Evolutionary conservation across 53 echinoderm and acorn worm genomes (phyloP), one percentile per base, ranked within the genome.

Genomic region (Echinometra lucunter): DNA sequence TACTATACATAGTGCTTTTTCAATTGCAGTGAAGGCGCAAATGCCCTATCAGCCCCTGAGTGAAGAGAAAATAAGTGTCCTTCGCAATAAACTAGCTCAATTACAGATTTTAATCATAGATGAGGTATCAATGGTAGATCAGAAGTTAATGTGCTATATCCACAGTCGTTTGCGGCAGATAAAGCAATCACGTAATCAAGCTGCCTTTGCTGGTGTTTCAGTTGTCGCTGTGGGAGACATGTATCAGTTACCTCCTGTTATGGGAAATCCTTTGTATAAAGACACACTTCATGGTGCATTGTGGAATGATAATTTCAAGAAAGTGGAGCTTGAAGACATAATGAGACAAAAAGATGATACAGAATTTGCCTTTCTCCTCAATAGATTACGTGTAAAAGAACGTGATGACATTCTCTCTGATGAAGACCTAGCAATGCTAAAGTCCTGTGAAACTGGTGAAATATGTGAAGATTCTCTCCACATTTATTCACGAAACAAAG

Each of bases 301-400:
- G 44, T 96, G 96, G 96, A 95, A 95, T 85, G 94, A 91, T 66
- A 74, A 91, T 91, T 94, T 97, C 92, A 72, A 94, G 44, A 37
- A 74, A 47, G 88, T 95, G 27, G 94, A 96, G 89, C 88, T 97
- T 25, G 91, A 93, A 66, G 45, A 94, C 66, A 93, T 97, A 27
- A 97, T 96, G 96, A 94, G 97, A 89, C 96, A 97, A 93, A 96
- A 96, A 80, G 97, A 97, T 75, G 96, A 96, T 92, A 42, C 37
- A 35, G 32, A 66, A 44, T 96, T 94, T 95, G 96, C 97, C 34
- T 53, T 90, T 66, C 40, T 83, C 32, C 82, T 97, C 38, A 95
- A 97, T 45, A 91, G 95, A 57, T 75, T 96, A 38, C 93, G 96
- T 44, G 49, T 82, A 6, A 90, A 90, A 66, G 30, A 94, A n/a